Percentiles rank a stretch among this genome's conserved stretches.
These are phyloP conservation scores for Esox niger DNA, from an alignment of 2,113 vertebrate genomes.

Conservation along the genomic window DNA sequence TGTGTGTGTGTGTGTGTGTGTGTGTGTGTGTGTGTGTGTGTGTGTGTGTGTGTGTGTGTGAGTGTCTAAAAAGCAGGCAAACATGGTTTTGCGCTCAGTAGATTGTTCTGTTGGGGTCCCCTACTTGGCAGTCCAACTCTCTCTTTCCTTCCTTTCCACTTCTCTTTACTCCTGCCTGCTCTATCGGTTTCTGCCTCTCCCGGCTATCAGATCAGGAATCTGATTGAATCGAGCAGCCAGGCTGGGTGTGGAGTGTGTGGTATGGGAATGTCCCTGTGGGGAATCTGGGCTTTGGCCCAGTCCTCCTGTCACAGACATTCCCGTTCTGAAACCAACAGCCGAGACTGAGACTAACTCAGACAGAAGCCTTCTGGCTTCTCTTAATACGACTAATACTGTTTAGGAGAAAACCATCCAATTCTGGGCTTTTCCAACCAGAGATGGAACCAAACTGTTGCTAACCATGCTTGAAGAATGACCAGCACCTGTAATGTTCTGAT, in stretches of 20 bases:
- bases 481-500: no score
- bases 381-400: slow-evolving; percentile 20
- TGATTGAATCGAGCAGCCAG: slow-evolving; percentile 34
- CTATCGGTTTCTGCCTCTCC: not conserved
- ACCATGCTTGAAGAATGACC: no score
- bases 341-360: slow-evolving; percentile 28
- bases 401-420: not conserved
- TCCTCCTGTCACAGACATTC: slow-evolving; percentile 38
- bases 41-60: no score
- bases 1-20: no score
- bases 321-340: slow-evolving; percentile 13
- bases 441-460: no score
- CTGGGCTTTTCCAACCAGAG: no score
- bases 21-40: no score
- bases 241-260: slow-evolving; percentile 22
- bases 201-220: slow-evolving; percentile 14
- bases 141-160: no score
- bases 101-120: slow-evolving; percentile 46
- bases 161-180: no score
- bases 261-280: slow-evolving; percentile 26
- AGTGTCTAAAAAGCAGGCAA: slow-evolving; percentile 49
- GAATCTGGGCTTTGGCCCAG: slow-evolving; percentile 35
- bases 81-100: slow-evolving; percentile 42
- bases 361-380: slow-evolving; percentile 15
- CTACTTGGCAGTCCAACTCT: slow-evolving; percentile 11